Evolutionary conservation across 2,888 invertebrate species (phyloP), one percentile per base, ranked within the genome.

Genomic region (Helleia helle): DNA sequence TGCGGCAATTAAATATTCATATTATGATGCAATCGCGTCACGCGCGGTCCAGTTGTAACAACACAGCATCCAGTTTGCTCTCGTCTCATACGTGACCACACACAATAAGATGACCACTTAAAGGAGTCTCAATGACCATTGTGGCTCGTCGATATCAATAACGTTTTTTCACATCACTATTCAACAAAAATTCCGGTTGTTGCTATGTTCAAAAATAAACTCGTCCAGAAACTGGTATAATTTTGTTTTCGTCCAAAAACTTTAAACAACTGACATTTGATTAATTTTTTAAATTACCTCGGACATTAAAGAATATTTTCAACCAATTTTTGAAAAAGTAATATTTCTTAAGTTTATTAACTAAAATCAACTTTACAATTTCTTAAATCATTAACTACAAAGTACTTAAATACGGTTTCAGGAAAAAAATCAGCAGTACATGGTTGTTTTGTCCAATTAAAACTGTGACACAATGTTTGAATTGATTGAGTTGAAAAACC

Each of bases 41-140:
- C 48, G 44, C 42, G 52, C 62, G 60, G 72, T 69, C 77, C 83
- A 81, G 80, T 79, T 81, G 80, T 55, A 76, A 76, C 63, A 81
- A 83, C 80, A 81, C 80, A 83, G 83, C 77, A 77, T 80, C 77
- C 72, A 56, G 54, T 46, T 47, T 66, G 55, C 70, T 68, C 59
- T 40, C 40, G 42, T 34, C 40, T 27, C 29, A 38, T 55, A 80
- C 83, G 83, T 83, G 83, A 83, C 79, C 73, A 66, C 49, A 67
- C 68, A 81, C 77, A 81, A 81, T 71, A 53, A 27, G 30, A 50
- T 36, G 27, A 38, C 38, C 38, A 38, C 34, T 34, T 11, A 12
- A 18, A 34, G 34, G 18, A 8, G 34, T 6, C 12, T 11, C 34
- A 9, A 31, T 31, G 30, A 8, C 15, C 31, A 9, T 11, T 14